Evolutionary conservation across 1,140 invertebrate genomes (phyloP).

Genomic region (Belonocnema kinseyi): DNA sequence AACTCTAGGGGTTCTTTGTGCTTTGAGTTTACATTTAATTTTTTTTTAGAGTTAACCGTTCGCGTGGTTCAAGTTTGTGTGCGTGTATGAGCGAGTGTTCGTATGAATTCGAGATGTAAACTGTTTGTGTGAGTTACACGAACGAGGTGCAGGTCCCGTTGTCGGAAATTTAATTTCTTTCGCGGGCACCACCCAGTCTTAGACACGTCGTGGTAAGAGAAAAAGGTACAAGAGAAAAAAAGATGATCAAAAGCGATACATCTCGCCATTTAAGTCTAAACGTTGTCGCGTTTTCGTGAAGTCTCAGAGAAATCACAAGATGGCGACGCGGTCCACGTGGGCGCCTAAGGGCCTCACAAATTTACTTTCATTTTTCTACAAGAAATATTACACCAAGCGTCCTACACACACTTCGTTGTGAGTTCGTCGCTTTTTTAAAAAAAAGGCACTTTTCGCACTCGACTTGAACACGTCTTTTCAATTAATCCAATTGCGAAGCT

Average conservation of each 20-base stretch:
- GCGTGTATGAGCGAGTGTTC: constrained; percentile 18
- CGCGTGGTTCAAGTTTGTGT: constrained; percentile 18
- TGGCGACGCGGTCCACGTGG: constrained; percentile 4
- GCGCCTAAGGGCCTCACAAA: neutral
- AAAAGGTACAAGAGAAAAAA: constrained; percentile 34
- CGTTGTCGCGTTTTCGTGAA: constrained; percentile 24
- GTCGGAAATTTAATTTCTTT: constrained; percentile 7
- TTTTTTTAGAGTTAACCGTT: constrained; percentile 19
- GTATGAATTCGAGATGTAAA: constrained; percentile 8
- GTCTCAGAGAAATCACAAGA: constrained; percentile 11
- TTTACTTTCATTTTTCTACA: constrained; percentile 13
- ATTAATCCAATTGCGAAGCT: constrained; percentile 15
- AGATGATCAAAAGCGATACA: constrained; percentile 8
- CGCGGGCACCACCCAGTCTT: constrained; percentile 32
- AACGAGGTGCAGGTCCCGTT: constrained; percentile 18
- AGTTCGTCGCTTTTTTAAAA: constrained; percentile 10
- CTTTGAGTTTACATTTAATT: constrained; percentile 18
- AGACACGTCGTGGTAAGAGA: constrained; percentile 8
- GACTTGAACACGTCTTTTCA: constrained; percentile 8
- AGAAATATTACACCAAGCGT: constrained; percentile 22
- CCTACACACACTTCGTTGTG: neutral
- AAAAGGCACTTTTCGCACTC: constrained; percentile 25
- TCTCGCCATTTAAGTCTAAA: constrained; percentile 17
- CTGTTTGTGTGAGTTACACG: neutral
- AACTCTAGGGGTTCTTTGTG: neutral